Evolutionary conservation across 1,140 invertebrate species (phyloP).

Genomic region (Luehdorfia chinensis): DNA sequence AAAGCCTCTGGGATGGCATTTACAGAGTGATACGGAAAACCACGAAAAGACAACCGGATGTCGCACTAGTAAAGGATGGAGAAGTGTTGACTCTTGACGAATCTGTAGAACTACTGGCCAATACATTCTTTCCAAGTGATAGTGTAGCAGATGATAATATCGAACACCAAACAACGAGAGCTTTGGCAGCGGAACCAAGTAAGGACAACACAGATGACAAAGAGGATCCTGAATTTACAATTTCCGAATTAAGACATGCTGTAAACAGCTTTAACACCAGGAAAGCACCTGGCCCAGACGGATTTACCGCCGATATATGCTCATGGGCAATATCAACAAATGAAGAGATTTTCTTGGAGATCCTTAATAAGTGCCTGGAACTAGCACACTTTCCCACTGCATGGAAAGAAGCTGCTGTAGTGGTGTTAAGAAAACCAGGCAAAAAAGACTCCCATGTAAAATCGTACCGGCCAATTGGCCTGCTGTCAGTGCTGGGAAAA

Average conservation of each 20-base stretch:
- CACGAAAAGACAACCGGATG: slow-evolving; percentile 10
- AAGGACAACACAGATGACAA: no score
- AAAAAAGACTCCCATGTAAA: not conserved
- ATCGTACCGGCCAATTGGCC: not conserved
- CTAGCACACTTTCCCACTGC: not conserved
- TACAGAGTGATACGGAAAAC: slow-evolving; percentile 24
- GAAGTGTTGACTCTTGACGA: slow-evolving; percentile 14
- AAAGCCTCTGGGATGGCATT: slow-evolving; percentile 31
- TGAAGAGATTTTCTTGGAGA: not conserved
- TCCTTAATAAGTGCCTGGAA: not conserved
- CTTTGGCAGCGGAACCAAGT: no score
- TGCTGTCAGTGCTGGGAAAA: not conserved
- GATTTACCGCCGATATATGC: not conserved
- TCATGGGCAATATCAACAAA: not conserved
- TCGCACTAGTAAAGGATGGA: no score
- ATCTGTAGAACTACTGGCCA: slow-evolving; percentile 16
- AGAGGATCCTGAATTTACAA: not conserved
- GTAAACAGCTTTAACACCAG: not conserved
- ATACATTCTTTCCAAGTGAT: no score
- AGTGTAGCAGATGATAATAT: no score
- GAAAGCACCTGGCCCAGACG: not conserved
- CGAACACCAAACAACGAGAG: no score
- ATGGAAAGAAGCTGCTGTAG: not conserved
- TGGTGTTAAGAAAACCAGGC: not conserved
- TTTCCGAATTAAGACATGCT: slow-evolving; percentile 3